Evolutionary conservation across 2,113 vertebrate species (phyloP).

Genomic region (Columba livia): DNA sequence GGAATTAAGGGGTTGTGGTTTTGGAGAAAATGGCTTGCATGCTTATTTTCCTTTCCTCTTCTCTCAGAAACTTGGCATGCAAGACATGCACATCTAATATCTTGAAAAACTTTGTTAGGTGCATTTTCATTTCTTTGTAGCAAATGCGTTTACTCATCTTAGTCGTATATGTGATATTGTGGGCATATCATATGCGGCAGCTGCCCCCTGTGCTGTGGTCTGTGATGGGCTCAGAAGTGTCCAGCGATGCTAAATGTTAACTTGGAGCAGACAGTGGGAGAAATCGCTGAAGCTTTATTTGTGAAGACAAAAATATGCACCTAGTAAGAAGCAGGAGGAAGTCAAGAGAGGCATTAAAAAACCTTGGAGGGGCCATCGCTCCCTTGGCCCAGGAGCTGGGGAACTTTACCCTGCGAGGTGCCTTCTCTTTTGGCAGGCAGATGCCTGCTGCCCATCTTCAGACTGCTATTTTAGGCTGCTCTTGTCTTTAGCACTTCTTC

Average conservation of each 20-base stretch:
- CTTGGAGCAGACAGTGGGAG: neutral
- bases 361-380: neutral
- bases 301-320: neutral
- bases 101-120: neutral
- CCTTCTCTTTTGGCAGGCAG: slow-evolving; percentile 9
- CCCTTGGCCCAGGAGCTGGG: neutral
- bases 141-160: neutral
- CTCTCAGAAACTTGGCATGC: neutral
- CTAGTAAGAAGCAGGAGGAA: neutral
- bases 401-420: neutral
- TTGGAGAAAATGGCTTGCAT: slow-evolving; percentile 27
- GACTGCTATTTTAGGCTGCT: slow-evolving; percentile 44
- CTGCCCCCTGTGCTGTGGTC: neutral
- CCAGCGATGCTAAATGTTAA: neutral
- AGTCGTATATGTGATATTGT: fast-evolving
- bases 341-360: neutral
- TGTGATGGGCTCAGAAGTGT: neutral
- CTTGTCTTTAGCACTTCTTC: slow-evolving; percentile 36
- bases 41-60: slow-evolving; percentile 5
- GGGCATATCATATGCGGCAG: neutral
- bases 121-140: neutral
- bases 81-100: neutral
- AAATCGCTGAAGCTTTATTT: neutral
- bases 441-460: slow-evolving; percentile 34
- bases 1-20: slow-evolving; percentile 58